Percentiles rank a stretch among this genome's conserved stretches.
phyloP scores from a whole-genome alignment of 2,888 invertebrate genomes.

The Gymnosoma rotundatum region DNA sequence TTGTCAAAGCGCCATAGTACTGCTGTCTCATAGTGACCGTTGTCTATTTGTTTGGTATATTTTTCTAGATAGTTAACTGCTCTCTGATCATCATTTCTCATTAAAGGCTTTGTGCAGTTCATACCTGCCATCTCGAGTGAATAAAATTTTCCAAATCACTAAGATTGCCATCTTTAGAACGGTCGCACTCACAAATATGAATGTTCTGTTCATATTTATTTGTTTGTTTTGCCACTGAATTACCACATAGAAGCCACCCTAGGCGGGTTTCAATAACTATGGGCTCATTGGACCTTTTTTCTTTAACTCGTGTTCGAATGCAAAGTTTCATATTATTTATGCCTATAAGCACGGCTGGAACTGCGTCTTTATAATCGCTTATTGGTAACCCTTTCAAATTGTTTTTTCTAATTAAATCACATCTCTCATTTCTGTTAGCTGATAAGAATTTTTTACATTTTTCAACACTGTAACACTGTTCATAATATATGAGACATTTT shows the following conservation, averaged over 20 bases:
- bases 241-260: not conserved
- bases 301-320: not conserved
- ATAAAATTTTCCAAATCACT: constrained; percentile 4
- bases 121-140: constrained; percentile 21
- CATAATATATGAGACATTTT: constrained; percentile 22
- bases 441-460: constrained; percentile 25
- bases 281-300: not conserved
- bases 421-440: constrained; percentile 33
- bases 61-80: constrained; percentile 35
- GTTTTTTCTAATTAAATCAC: constrained; percentile 31
- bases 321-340: not conserved
- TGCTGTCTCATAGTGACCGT: constrained; percentile 41
- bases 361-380: not conserved
- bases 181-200: not conserved
- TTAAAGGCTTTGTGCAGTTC: not conserved
- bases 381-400: too few relatives aligned
- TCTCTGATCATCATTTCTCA: constrained; percentile 46
- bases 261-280: not conserved
- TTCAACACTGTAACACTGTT: constrained; percentile 26
- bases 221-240: not conserved
- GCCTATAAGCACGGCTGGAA: not conserved
- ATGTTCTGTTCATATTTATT: too few relatives aligned
- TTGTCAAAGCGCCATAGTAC: constrained; percentile 44
- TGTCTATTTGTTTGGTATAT: constrained; percentile 21
- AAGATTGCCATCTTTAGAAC: not conserved